phyloP scores from a whole-genome alignment of 2,113 vertebrate genomes.

The Proterorhinus semilunaris region DNA sequence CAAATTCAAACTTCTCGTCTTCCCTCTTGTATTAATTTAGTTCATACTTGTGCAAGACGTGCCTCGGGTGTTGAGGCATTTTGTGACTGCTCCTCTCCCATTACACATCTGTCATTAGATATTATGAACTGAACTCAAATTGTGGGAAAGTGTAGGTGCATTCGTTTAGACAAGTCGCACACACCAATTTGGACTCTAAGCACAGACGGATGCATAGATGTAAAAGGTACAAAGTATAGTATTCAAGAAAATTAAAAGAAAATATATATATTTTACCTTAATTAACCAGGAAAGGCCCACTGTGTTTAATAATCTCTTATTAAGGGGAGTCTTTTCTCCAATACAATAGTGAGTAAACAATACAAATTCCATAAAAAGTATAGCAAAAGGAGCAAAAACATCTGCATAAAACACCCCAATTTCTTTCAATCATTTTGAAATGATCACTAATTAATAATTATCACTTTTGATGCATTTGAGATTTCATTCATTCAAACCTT shows the following conservation, averaged over 20 bases:
- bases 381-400: too few species aligned
- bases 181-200: slow-evolving; percentile 15
- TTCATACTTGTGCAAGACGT: not conserved
- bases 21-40: not conserved
- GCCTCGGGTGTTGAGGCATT: slow-evolving; percentile 23
- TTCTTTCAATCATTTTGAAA: too few species aligned
- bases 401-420: too few species aligned
- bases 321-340: too few species aligned
- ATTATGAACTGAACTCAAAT: slow-evolving; percentile 13
- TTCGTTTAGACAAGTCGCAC: not conserved
- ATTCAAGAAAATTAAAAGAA: not conserved
- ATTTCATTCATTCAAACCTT: too few species aligned
- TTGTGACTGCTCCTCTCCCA: slow-evolving; percentile 16
- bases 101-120: slow-evolving; percentile 7
- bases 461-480: too few species aligned
- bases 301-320: too few species aligned
- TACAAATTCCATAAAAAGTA: too few species aligned
- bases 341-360: too few species aligned
- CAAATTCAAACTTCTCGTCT: not conserved
- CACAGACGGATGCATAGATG: not conserved
- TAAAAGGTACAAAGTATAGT: not conserved
- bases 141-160: slow-evolving; percentile 14
- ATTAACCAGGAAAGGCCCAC: too few species aligned
- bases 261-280: too few species aligned
- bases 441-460: too few species aligned